Evolutionary conservation across 2,113 vertebrate genomes (phyloP).

Genomic region (Chunga burmeisteri): DNA sequence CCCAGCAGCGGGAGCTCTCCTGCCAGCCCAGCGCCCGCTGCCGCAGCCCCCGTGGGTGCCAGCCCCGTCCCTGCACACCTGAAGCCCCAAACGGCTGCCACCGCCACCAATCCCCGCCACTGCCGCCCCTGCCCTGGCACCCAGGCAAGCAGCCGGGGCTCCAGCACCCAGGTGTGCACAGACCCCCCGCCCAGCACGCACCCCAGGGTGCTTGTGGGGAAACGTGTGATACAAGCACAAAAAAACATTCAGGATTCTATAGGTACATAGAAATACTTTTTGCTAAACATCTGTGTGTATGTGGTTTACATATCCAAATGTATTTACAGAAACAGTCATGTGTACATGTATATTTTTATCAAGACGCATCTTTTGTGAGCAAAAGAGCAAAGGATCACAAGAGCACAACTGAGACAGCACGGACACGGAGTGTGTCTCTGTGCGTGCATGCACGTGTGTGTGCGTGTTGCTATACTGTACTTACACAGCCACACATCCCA

Average conservation of each 20-base stretch:
- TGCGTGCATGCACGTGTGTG: too few relatives aligned
- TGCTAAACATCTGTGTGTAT: not conserved
- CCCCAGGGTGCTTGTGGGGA: rapidly evolving
- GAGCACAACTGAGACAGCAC: not conserved
- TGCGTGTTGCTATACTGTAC: too few relatives aligned
- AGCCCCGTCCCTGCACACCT: rapidly evolving
- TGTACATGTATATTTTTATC: rapidly evolving
- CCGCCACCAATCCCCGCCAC: rapidly evolving
- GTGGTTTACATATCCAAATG: not conserved
- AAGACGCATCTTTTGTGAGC: not conserved
- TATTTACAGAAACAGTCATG: rapidly evolving
- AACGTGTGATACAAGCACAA: rapidly evolving
- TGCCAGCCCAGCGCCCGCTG: not conserved
- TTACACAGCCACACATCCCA: not conserved
- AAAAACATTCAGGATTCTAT: rapidly evolving
- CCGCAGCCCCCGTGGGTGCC: rapidly evolving
- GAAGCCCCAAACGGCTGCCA: not conserved
- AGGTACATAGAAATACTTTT: not conserved
- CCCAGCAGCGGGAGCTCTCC: not conserved
- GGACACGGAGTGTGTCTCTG: rapidly evolving
- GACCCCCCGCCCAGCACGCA: rapidly evolving
- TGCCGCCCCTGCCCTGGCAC: not conserved
- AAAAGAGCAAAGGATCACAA: too few relatives aligned
- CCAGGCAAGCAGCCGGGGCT: not conserved
- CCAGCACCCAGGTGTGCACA: not conserved